phyloP scores from a whole-genome alignment of 2,797 vertebrate species.

The Enteromius radiatus region DNA sequence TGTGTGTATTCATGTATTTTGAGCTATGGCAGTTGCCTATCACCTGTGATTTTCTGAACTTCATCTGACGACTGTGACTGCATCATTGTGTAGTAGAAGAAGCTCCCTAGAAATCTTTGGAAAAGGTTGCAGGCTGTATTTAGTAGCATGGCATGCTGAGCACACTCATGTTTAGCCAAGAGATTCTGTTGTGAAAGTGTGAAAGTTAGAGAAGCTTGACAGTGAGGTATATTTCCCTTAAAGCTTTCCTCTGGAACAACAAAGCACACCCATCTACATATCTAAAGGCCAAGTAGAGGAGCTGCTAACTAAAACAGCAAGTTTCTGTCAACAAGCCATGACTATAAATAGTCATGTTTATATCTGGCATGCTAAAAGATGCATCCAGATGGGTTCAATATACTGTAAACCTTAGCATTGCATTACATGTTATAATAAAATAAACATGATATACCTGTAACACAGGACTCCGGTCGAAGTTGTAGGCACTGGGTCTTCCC shows the following conservation, averaged over 20 bases:
- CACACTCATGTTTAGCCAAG: background rate
- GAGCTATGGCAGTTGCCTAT: conserved; percentile 8
- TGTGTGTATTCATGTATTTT: conserved; percentile 3
- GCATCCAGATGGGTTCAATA: background rate
- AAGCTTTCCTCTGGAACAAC: conserved; percentile 7
- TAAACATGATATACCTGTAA: conserved; percentile 81
- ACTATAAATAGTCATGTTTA: background rate
- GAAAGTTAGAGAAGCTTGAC: conserved; percentile 20
- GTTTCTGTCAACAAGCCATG: conserved; percentile 41
- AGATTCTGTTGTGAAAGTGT: conserved; percentile 20
- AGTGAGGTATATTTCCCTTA: conserved; percentile 20
- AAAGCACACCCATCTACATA: conserved; percentile 22
- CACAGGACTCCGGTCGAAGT: conserved; percentile 85
- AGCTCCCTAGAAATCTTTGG: background rate
- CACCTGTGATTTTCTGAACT: conserved; percentile 22
- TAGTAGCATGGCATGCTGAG: background rate
- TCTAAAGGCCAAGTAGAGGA: conserved; percentile 29
- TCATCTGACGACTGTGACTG: conserved; percentile 11
- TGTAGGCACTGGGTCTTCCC: conserved; percentile 93
- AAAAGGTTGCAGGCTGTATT: conserved; percentile 20
- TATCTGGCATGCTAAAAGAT: background rate
- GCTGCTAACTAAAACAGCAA: conserved; percentile 55
- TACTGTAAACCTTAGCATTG: background rate
- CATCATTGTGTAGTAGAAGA: conserved; percentile 16
- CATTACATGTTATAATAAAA: background rate